phyloP scores from a whole-genome alignment of 2,797 vertebrate species.

The Echeneis naucrates region DNA sequence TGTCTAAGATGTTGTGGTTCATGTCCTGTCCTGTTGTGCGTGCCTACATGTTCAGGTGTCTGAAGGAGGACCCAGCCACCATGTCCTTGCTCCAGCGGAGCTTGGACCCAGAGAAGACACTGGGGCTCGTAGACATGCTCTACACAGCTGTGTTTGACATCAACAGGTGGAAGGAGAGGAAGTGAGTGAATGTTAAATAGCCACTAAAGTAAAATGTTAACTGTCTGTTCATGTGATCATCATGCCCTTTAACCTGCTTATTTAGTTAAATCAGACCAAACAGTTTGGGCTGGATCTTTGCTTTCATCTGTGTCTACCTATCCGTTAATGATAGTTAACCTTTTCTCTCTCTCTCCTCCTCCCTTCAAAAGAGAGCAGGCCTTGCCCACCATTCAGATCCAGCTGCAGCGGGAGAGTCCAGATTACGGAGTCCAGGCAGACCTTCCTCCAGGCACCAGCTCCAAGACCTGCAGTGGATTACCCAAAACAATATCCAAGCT shows the following conservation, averaged over 20 bases:
- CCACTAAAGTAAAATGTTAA: not conserved
- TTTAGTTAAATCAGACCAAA: not conserved
- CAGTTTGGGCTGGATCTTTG: not conserved
- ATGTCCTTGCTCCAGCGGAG: slow-evolving; percentile 98
- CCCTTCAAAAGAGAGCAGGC: slow-evolving; percentile 89
- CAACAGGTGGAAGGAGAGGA: slow-evolving; percentile 94
- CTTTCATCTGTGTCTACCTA: not conserved
- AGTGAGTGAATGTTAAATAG: slow-evolving; percentile 82
- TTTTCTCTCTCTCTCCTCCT: slow-evolving; percentile 8
- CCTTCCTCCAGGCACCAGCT: slow-evolving; percentile 88
- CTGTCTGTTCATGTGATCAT: not conserved
- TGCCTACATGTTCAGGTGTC: slow-evolving; percentile 86
- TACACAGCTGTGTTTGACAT: slow-evolving; percentile 96
- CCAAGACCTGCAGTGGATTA: slow-evolving; percentile 92
- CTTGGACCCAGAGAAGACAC: slow-evolving; percentile 96
- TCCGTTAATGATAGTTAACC: not conserved
- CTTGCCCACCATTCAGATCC: slow-evolving; percentile 97
- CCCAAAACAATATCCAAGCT: slow-evolving; percentile 98
- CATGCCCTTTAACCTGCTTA: not conserved
- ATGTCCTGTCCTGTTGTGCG: slow-evolving; percentile 18
- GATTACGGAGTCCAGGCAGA: slow-evolving; percentile 90
- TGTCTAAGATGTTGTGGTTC: slow-evolving; percentile 18
- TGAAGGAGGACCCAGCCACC: slow-evolving; percentile 98
- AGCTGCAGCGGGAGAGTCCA: slow-evolving; percentile 92
- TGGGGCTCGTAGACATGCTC: slow-evolving; percentile 95